Evolutionary conservation across 2,113 vertebrate genomes (phyloP), one percentile per base, ranked within the genome.

Genomic region (Steatornis caripensis): DNA sequence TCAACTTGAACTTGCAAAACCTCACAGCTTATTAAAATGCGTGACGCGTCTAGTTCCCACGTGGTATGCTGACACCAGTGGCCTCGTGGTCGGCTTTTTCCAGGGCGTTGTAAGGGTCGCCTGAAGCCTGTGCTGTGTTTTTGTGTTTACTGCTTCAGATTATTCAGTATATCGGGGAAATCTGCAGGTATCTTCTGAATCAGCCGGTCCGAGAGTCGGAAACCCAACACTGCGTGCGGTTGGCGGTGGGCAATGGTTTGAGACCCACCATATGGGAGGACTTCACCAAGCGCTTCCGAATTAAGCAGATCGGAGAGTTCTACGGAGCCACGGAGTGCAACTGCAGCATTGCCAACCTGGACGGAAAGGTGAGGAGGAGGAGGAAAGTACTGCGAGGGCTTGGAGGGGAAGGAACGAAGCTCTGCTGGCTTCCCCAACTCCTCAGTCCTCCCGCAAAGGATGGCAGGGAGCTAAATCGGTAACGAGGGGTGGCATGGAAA

Each of bases 281-380:
- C 58, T 99, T 99, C 91, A 97, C 98, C 2, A 88, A 91, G 36
- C 98, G 99, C 78, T 99, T 99, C 57, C 83, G 92, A 5, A 98
- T 99, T 69, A 84, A 65, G 26, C 98, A 97, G 94, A 96, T 99
- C 1, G 99, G 98, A 3, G 99, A 99, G 96, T 99, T 99, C 97
- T 99, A 99, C 5, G 99, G 99, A 0, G 99, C 99, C 78, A 99
- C 99, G 0, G 99, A 99, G 89, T 99, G 99, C 87, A 99, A 99
- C 98, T 99, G 99, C 93, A 99, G 99, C 97, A 98, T 99, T 9
- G 98, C 99, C 91, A 99, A 99, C 95, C 91, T 99, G 93, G 99
- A 99, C 1, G 99, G 99, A 58, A 99, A 99, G 98, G 99, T 99
- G 71, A 27, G 93, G 66, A 26, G 36, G 27, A 13, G 8, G 9